Percentiles rank a stretch among this genome's conserved stretches.
These are phyloP conservation scores for Oscheius sp. DNA, from an alignment of 2,888 invertebrate species.

Conservation along the genomic window DNA sequence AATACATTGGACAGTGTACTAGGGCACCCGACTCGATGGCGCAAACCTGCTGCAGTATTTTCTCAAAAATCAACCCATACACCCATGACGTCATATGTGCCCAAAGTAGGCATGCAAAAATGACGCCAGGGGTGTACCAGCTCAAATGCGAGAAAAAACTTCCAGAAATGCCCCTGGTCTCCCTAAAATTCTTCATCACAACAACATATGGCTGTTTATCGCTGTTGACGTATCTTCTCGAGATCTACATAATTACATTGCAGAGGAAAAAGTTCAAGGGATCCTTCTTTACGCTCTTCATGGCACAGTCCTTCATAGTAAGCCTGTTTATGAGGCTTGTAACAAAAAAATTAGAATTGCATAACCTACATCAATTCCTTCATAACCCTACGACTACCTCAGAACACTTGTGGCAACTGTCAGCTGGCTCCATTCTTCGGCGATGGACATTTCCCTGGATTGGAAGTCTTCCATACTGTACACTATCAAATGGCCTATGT, in stretches of 20 bases:
- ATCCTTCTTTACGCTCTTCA: conserved; percentile 5
- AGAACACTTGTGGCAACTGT: conserved; percentile 45
- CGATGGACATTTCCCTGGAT: conserved; percentile 3
- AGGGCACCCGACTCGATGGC: too few species aligned
- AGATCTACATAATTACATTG: background rate
- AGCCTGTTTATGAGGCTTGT: background rate
- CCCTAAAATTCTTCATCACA: conserved; percentile 3
- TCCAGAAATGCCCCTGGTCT: conserved; percentile 10
- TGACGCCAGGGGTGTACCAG: too few species aligned
- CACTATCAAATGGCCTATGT: conserved; percentile 41
- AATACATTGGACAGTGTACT: too few species aligned
- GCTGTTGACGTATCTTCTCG: background rate
- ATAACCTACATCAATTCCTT: conserved; percentile 44
- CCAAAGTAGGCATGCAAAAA: too few species aligned
- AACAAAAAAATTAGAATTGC: conserved; percentile 36
- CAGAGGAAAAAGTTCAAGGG: conserved; percentile 1
- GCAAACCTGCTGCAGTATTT: too few species aligned
- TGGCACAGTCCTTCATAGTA: conserved; percentile 14
- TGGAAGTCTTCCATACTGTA: conserved; percentile 39
- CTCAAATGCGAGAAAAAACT: background rate
- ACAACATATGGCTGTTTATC: background rate
- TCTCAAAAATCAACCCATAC: too few species aligned
- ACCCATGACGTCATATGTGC: too few species aligned
- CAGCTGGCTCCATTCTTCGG: conserved; percentile 39
- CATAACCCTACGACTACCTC: conserved; percentile 44